Evolutionary conservation across 2,888 invertebrate species (phyloP), one percentile per base, ranked within the genome.

Genomic region (Athetis lepigone): DNA sequence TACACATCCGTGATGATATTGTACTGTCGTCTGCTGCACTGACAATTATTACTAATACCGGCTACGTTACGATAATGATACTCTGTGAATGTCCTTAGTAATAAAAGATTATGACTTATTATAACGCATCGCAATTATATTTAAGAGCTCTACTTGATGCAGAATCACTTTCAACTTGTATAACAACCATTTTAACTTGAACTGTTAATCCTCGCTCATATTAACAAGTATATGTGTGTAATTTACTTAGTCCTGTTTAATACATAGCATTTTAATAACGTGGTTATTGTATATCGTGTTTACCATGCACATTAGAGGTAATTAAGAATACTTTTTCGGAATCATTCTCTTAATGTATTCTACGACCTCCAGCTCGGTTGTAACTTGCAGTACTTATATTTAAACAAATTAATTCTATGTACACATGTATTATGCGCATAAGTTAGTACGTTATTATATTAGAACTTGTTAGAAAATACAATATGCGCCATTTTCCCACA

Each of bases 1-100:
- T 42, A 59, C 42, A 6, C 52, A 64, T 77, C 63, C 63, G 70
- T 65, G 47, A 70, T 58, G 49, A 78, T 78, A 75, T 61, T 58
- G 55, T 58, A 56, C 47, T 47, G 64, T 47, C 62, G 78, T 58
- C 50, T 65, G n/a, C 27, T 33, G 36, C 25, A 49, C 45, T 37
- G 71, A 79, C 66, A 76, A 57, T 68, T 69, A 77, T 66, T 49
- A 50, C 58, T 62, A 55, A 79, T 51, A 61, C 68, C 11, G n/a
- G 56, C 64, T 18, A 21, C 18, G 29, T 72, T 62, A 70, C 16
- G 43, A 63, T 63, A 51, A 61, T 57, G 27, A 46, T 62, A 19
- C 49, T 59, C 49, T 43, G 40, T 46, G 16, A 55, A 64, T 43
- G 45, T 75, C 37, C 47, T 49, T 40, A 1, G 52, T 42, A 19